A percentile compares a stretch with the other conserved stretches of the same genome.
phyloP scores from a whole-genome alignment of 2,113 vertebrate species.

The Orycteropus afer region DNA sequence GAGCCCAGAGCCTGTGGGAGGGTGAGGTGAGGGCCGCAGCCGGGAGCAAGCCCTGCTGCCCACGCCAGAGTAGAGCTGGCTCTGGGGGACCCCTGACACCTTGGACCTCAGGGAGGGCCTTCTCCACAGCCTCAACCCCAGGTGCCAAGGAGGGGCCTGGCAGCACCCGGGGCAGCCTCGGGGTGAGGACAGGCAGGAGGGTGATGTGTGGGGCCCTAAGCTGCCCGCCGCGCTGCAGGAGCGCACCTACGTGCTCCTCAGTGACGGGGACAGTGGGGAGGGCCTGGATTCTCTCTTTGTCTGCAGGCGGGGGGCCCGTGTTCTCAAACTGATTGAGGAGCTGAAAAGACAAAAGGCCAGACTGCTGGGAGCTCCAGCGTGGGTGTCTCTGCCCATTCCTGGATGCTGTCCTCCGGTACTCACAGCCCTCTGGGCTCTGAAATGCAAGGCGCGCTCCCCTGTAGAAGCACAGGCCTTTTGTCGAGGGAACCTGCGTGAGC shows the following conservation, averaged over 20 bases:
- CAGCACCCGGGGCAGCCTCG: no score
- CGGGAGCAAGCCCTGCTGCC: no score
- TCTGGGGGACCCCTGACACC: not conserved
- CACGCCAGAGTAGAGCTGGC: not conserved
- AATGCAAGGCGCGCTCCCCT: constrained; percentile 21
- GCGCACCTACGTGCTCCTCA: constrained; percentile 95
- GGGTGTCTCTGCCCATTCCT: not conserved
- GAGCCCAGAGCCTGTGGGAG: constrained; percentile 90
- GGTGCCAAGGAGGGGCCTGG: no score
- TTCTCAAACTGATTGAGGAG: constrained; percentile 99
- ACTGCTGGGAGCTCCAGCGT: not conserved
- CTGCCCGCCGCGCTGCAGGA: not conserved
- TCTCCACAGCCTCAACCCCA: no score
- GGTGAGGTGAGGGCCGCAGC: not conserved
- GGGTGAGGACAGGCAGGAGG: no score
- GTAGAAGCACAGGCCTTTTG: constrained; percentile 39
- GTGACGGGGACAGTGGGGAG: constrained; percentile 94
- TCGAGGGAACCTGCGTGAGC: not conserved
- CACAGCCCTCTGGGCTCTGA: not conserved
- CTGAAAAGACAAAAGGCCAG: constrained; percentile 83
- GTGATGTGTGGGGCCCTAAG: no score
- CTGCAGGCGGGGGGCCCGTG: constrained; percentile 97
- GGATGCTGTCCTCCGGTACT: not conserved
- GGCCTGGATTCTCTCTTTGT: constrained; percentile 96
- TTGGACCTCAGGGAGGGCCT: no score